phyloP scores from a whole-genome alignment of 1,140 invertebrate species.

The Microplitis demolitor region DNA sequence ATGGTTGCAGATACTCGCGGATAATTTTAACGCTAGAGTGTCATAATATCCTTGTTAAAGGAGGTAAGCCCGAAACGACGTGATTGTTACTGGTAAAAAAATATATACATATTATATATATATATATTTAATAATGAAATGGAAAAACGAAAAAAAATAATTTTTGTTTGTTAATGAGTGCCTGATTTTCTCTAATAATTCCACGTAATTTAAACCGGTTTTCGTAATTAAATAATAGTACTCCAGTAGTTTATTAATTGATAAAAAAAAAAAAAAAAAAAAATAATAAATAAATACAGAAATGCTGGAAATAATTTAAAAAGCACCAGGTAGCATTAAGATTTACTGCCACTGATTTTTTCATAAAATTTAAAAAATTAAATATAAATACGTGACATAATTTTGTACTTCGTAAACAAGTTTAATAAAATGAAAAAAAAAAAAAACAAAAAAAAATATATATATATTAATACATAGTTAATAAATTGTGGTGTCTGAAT shows the following conservation, averaged over 20 bases:
- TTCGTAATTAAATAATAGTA: no score
- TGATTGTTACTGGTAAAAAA: conserved; percentile 59
- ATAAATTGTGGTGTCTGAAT: conserved; percentile 4
- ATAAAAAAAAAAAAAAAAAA: conserved; percentile 6
- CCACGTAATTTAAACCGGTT: no score
- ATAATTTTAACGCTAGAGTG: conserved; percentile 30
- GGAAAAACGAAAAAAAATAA: conserved; percentile 32
- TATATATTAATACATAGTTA: conserved; percentile 5
- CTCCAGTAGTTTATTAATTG: no score
- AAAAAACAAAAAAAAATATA: no score
- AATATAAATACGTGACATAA: no score
- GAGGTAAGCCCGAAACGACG: conserved; percentile 53
- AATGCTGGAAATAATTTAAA: neutral
- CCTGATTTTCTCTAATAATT: no score
- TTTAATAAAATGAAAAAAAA: neutral
- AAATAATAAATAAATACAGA: neutral
- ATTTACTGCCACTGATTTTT: conserved; percentile 12
- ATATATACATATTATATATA: conserved; percentile 19
- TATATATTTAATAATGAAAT: conserved; percentile 17
- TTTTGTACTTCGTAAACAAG: neutral
- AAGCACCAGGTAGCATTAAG: conserved; percentile 15
- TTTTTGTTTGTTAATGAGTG: neutral
- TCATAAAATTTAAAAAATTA: neutral
- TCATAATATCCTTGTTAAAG: conserved; percentile 52
- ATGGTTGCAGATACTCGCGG: conserved; percentile 27